These are phyloP conservation scores for Lepidochrysops patricia DNA, from an alignment of 2,888 invertebrate species.

Conservation along the genomic window DNA sequence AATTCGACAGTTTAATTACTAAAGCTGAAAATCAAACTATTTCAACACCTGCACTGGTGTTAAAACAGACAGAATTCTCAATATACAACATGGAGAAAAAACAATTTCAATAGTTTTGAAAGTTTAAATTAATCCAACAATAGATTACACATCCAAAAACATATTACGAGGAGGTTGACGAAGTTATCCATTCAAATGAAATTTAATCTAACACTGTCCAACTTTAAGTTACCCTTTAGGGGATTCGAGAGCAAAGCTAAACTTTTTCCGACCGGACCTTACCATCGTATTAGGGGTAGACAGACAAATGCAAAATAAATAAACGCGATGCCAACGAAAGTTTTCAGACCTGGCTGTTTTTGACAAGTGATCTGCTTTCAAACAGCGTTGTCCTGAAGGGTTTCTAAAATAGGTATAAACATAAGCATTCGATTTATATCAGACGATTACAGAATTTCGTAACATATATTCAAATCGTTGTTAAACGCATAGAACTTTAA, in stretches of 20 bases:
- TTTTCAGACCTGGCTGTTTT: constrained; percentile 1
- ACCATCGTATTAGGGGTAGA: not conserved
- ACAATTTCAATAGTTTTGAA: too few relatives aligned
- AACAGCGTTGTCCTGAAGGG: not conserved
- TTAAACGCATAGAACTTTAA: too few relatives aligned
- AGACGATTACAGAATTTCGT: too few relatives aligned
- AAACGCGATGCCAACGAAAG: not conserved
- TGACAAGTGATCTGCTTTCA: constrained; percentile 1
- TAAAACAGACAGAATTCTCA: too few relatives aligned
- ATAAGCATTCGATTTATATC: not conserved
- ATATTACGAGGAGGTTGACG: not conserved
- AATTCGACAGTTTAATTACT: not conserved
- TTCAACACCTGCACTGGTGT: too few relatives aligned
- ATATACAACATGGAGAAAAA: too few relatives aligned
- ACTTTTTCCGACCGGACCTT: not conserved
- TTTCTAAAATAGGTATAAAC: not conserved
- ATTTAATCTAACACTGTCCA: not conserved
- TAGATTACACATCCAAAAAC: not conserved
- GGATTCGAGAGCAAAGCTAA: not conserved
- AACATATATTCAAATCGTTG: too few relatives aligned
- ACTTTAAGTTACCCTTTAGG: not conserved
- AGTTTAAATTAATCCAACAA: not conserved
- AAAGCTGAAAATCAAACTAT: not conserved
- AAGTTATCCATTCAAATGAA: constrained; percentile 1
- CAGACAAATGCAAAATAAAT: constrained; percentile 9